Base-by-base conservation (phyloP, 2,888 invertebrate species). In the Heliconius hortense region DNA sequence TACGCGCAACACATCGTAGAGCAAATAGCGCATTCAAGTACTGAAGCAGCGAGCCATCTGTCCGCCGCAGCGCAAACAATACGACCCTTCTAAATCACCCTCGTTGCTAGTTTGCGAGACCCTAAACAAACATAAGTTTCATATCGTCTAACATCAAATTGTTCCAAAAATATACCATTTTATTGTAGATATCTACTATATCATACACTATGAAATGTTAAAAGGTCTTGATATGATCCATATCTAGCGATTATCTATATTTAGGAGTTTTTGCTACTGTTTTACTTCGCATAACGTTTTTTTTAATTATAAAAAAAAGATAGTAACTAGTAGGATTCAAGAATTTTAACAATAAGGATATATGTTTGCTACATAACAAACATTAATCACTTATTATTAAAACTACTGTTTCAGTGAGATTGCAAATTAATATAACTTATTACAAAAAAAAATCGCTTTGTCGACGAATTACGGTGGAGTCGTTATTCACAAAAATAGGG, bases 1-100 rank as follows among this genome's bases (percentile, higher is more conserved):
- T 68, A 63, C 59, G 67, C 76, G 48, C 39, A 66, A 59, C 39
- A 43, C 60, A 71, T 48, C 90, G 90, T 89, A 89, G 91, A 91
- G 91, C 93, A 93, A 93, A 93, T 91, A 93, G 92, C 91, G 91
- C 91, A 91, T 92, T 93, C 89, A 89, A 90, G 88, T 91, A 88
- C 89, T 86, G 88, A 90, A 86, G 82, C 84, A 84, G 84, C 84
- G 85, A 87, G 90, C 90, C 93, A 93, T 93, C 93, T 94, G 93
- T 89, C 92, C 87, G 92, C 91, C 88, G 85, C 87, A 86, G 83
- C 80, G 84, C 90, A 90, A 91, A 93, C 92, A 92, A 91, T 89
- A 83, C 86, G 86, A 88, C 91, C 92, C 91, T 88, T 86, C 86
- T 85, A 86, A 88, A 89, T 89, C 89, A 89, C 90, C 91, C 90